These are phyloP conservation scores for Crenuchus spilurus DNA, from an alignment of 2,797 vertebrate species.

Conservation along the genomic window DNA sequence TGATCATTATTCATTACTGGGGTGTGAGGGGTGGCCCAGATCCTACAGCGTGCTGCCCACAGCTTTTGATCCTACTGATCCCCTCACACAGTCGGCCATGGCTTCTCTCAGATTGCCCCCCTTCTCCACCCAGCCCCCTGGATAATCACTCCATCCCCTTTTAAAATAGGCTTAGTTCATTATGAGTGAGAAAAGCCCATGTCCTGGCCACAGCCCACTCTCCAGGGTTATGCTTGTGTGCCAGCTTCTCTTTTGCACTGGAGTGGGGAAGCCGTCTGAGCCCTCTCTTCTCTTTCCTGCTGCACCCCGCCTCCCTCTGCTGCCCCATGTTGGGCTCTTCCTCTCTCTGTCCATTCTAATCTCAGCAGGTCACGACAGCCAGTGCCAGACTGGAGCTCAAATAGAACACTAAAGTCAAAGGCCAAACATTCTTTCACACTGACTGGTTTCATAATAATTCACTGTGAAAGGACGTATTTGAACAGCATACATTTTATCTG, in stretches of 20 bases:
- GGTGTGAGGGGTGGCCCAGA: slow-evolving; percentile 43
- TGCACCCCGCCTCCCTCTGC: slow-evolving; percentile 33
- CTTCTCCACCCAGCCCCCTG: slow-evolving; percentile 3
- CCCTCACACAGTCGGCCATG: slow-evolving; percentile 34
- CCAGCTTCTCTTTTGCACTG: slow-evolving; percentile 49
- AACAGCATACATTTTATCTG: not conserved
- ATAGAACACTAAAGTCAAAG: slow-evolving; percentile 32
- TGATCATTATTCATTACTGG: slow-evolving; percentile 47
- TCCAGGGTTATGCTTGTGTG: slow-evolving; percentile 46
- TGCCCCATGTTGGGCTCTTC: slow-evolving; percentile 41
- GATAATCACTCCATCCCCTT: slow-evolving; percentile 53
- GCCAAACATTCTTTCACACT: slow-evolving; percentile 37
- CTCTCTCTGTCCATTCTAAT: slow-evolving; percentile 50
- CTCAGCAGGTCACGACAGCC: slow-evolving; percentile 43
- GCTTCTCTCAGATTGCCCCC: slow-evolving; percentile 12
- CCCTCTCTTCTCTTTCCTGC: slow-evolving; percentile 27
- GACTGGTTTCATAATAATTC: slow-evolving; percentile 22
- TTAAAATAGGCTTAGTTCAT: slow-evolving; percentile 58
- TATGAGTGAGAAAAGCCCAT: slow-evolving; percentile 51
- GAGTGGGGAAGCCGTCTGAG: slow-evolving; percentile 38
- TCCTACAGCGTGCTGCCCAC: slow-evolving; percentile 41
- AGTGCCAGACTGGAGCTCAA: slow-evolving; percentile 37
- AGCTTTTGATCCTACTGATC: slow-evolving; percentile 54
- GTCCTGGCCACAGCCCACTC: slow-evolving; percentile 44
- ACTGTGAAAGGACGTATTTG: slow-evolving; percentile 8